Percentiles rank a stretch among this genome's conserved stretches.
phyloP scores from a whole-genome alignment of 2,113 vertebrate genomes.

The Motacilla tschutschensis region DNA sequence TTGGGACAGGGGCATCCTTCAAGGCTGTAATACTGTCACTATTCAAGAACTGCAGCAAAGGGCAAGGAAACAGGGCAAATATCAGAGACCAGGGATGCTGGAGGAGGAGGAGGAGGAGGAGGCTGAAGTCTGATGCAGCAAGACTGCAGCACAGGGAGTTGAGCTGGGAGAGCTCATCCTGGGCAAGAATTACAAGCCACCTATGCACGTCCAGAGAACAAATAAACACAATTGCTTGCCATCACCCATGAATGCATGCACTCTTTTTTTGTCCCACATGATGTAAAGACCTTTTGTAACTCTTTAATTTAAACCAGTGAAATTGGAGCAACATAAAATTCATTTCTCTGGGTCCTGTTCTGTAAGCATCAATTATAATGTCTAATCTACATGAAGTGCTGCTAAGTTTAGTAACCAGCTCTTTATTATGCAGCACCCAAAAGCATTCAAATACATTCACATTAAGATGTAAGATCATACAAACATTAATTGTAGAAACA shows the following conservation, averaged over 20 bases:
- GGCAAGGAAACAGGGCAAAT: background rate
- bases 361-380: slow-evolving; percentile 44
- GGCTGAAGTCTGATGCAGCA: background rate
- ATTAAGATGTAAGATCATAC: background rate
- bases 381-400: slow-evolving; percentile 28
- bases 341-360: slow-evolving; percentile 44
- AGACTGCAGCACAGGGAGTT: background rate
- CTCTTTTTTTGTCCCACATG: background rate
- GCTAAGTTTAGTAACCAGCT: slow-evolving; percentile 41
- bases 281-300: background rate
- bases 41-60: background rate
- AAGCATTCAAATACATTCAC: slow-evolving; percentile 32
- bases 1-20: background rate
- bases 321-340: slow-evolving; percentile 45
- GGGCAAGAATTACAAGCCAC: background rate
- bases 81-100: background rate
- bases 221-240: background rate
- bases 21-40: rapidly evolving
- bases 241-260: background rate
- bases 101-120: background rate
- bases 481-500: slow-evolving; percentile 6
- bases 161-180: background rate
- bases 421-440: slow-evolving; percentile 24
- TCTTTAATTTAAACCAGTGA: slow-evolving; percentile 49
- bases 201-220: background rate